Evolutionary conservation across 2,888 invertebrate genomes (phyloP).

Genomic region (Heteromyza rotundicornis): DNA sequence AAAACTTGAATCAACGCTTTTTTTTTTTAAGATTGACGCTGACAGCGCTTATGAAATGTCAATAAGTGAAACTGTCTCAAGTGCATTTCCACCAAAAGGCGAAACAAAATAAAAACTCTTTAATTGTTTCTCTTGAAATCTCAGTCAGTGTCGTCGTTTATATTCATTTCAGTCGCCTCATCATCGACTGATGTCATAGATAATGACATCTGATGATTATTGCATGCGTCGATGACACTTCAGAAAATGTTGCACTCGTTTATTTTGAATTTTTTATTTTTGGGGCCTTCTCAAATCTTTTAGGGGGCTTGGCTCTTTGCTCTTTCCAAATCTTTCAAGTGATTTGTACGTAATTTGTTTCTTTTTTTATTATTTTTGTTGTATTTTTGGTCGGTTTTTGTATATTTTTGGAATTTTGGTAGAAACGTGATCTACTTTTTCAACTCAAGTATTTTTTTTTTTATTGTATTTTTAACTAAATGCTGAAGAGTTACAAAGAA

Average conservation of each 20-base stretch:
- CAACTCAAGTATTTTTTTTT: not conserved
- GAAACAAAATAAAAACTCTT: no score
- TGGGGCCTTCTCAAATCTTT: no score
- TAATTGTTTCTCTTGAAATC: slow-evolving; percentile 15
- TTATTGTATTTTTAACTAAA: not conserved
- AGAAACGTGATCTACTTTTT: slow-evolving; percentile 7
- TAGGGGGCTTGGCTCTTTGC: no score
- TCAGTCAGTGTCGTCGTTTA: no score
- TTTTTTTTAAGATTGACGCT: not conserved
- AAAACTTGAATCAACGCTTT: not conserved
- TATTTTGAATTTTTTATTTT: not conserved
- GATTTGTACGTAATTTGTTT: no score
- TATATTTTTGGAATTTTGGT: not conserved
- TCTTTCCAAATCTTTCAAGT: no score
- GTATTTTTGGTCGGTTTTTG: not conserved
- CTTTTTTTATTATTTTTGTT: not conserved
- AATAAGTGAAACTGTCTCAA: slow-evolving; percentile 29
- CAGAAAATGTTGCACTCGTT: slow-evolving; percentile 13
- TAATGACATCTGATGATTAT: slow-evolving; percentile 24
- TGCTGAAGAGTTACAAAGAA: not conserved
- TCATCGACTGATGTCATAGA: no score
- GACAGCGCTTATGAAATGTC: slow-evolving; percentile 4
- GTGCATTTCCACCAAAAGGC: no score
- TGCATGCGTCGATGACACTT: slow-evolving; percentile 24
- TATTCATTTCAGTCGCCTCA: no score